phyloP scores from a whole-genome alignment of 1,140 invertebrate species.

The Rhopalosiphum padi region DNA sequence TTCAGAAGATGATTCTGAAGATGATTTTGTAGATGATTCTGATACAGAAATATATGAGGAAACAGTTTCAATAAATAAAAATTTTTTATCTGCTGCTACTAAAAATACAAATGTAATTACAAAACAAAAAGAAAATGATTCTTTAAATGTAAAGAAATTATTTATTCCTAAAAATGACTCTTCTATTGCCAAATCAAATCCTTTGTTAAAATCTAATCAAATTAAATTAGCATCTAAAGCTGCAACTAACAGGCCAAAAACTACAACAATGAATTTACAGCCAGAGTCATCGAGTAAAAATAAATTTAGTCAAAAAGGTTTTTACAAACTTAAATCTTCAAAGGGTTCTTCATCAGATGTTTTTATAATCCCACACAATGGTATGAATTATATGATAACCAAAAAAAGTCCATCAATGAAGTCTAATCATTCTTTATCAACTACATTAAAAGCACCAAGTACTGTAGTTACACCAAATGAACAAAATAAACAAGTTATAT shows the following conservation, averaged over 20 bases:
- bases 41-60: not conserved
- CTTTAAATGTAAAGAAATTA: constrained; percentile 20
- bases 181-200: not conserved
- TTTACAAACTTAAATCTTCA: not conserved
- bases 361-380: not conserved
- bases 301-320: not conserved
- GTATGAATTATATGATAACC: not conserved
- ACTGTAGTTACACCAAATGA: not conserved
- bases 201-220: not conserved
- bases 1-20: not conserved
- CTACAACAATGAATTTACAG: not conserved
- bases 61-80: not conserved
- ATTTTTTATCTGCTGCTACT: not conserved
- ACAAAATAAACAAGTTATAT: not conserved
- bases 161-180: not conserved
- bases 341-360: not conserved
- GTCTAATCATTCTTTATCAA: not conserved
- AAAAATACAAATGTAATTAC: not conserved
- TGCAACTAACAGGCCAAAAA: not conserved
- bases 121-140: constrained; percentile 5
- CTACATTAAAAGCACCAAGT: not conserved
- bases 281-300: not conserved
- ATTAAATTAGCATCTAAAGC: constrained; percentile 3
- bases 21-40: too few relatives aligned
- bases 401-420: not conserved